Base-by-base conservation (phyloP, 1,140 invertebrate genomes). In the Microplitis demolitor region DNA sequence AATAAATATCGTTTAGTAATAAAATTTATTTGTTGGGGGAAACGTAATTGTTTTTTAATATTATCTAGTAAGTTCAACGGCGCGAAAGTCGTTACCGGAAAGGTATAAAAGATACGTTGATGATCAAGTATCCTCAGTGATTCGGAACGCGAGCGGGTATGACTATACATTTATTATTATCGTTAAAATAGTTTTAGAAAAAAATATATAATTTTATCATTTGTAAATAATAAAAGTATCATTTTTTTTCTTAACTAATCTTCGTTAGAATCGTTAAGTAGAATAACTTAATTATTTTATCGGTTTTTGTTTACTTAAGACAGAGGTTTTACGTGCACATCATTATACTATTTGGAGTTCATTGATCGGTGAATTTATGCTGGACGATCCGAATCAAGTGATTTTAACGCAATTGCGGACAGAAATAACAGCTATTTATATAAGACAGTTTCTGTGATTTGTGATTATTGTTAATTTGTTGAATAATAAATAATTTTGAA, bases 41-140 rank as follows among this genome's bases (percentile, higher is more conserved):
- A 8, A 5, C 4, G 63, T 2, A 4, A 37, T 45, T 66, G 16
- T 33, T 51, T 35, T 63, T 24, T 24, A 24, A 24, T 13, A n/a
- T 35, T 34, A 54, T 68, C 9, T 61, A 69, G 51, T 11, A 62
- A 35, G 51, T 39, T 58, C 34, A 3, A 63, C 61, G 51, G 8
- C 31, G 14, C 37, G 24, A 51, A 58, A 74, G 31, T 54, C 66
- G 31, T 66, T 64, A 60, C 14, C 51, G 53, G 34, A 66, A 72
- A 75, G 73, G 75, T 84, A 84, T 84, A 84, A 83, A 84, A 84
- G 82, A 76, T 78, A 77, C 31, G 68, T 63, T 70, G 66, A 72
- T 69, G 66, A 73, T 69, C 60, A 72, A 76, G 56, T 77, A 67
- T 4, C 75, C 73, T 77, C 78, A 82, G 80, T 84, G 64, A 80